Conservation (phyloP, 2,888 invertebrate genomes). For the Nudaria mundana region DNA sequence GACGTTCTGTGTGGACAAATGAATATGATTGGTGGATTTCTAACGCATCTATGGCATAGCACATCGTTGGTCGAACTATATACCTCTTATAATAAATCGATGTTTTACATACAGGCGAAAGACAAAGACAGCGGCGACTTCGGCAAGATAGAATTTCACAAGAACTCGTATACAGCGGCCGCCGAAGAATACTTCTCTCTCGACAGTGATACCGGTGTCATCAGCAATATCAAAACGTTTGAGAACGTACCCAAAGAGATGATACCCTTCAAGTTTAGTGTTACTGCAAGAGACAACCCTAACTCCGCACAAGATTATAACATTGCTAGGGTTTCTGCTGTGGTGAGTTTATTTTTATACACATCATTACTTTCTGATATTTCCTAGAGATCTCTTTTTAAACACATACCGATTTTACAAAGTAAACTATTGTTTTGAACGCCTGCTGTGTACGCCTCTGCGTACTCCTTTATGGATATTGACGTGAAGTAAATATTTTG, state of each 20-base stretch:
- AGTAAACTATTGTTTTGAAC: too few relatives aligned
- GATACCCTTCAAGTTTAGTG: constrained; percentile 88
- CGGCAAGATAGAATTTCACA: constrained; percentile 88
- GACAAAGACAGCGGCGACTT: constrained; percentile 93
- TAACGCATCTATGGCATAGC: too few relatives aligned
- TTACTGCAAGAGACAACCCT: constrained; percentile 88
- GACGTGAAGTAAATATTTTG: too few relatives aligned
- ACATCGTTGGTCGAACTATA: too few relatives aligned
- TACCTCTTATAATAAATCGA: too few relatives aligned
- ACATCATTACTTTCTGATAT: too few relatives aligned
- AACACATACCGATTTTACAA: too few relatives aligned
- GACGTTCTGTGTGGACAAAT: too few relatives aligned
- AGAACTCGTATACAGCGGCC: constrained; percentile 70
- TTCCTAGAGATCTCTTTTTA: too few relatives aligned
- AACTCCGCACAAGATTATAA: constrained; percentile 83
- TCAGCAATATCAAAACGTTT: constrained; percentile 88
- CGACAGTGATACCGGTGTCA: constrained; percentile 87
- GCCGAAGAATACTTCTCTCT: constrained; percentile 86
- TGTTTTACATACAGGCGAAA: constrained; percentile 87
- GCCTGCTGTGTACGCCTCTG: too few relatives aligned
- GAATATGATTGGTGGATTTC: too few relatives aligned
- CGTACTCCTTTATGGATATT: too few relatives aligned
- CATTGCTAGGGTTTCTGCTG: constrained; percentile 82
- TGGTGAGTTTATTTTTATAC: constrained; percentile 72
- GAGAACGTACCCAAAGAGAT: constrained; percentile 83